Conservation (phyloP, 2,113 vertebrate species). For the Carollia perspicillata region DNA sequence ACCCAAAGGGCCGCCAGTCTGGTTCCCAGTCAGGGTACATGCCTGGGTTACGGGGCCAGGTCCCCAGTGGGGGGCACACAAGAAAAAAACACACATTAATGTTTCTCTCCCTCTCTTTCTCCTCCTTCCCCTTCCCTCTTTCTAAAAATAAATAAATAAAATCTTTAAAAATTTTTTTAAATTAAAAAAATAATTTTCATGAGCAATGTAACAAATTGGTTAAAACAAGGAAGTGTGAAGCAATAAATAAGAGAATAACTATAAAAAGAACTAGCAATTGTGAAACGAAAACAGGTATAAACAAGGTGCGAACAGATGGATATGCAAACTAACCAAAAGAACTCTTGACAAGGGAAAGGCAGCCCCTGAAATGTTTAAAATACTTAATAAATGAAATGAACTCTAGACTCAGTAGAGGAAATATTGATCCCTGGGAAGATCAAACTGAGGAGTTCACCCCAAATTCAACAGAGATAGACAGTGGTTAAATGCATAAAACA, state of each 20-base stretch:
- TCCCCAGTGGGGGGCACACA: too few species aligned
- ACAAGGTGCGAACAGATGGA: conserved; percentile 24
- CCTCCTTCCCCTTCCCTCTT: too few species aligned
- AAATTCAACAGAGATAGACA: conserved; percentile 18
- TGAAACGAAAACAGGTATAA: neutral
- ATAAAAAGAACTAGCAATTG: neutral
- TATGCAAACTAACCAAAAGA: conserved; percentile 13
- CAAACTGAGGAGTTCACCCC: neutral
- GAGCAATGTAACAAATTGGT: neutral
- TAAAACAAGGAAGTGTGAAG: conserved; percentile 25
- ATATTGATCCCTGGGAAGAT: neutral
- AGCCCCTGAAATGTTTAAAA: neutral
- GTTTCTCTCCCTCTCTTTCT: too few species aligned
- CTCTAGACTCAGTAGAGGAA: neutral
- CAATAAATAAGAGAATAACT: neutral
- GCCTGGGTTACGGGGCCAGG: too few species aligned
- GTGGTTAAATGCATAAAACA: neutral
- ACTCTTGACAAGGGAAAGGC: neutral
- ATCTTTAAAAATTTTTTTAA: too few species aligned
- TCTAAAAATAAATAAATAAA: too few species aligned
- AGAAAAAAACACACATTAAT: too few species aligned
- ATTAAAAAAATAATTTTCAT: conserved; percentile 47
- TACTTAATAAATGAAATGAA: neutral
- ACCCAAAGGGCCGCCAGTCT: too few species aligned
- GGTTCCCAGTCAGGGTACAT: too few species aligned